These are phyloP conservation scores for Drosophila oshimai DNA, from an alignment of 1,140 invertebrate genomes.

Conservation along the genomic window DNA sequence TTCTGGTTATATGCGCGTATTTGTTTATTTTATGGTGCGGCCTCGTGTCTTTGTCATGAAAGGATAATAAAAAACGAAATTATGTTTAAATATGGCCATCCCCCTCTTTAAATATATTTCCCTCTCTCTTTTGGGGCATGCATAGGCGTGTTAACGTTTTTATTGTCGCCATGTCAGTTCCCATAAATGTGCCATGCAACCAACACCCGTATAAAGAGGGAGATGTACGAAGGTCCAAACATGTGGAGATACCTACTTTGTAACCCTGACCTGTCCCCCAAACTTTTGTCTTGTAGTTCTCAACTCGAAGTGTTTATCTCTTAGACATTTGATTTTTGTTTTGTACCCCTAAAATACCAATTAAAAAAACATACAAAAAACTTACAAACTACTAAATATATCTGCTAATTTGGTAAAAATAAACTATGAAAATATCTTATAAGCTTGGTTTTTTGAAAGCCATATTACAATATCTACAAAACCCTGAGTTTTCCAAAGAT, in stretches of 20 bases:
- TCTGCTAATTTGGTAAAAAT: too few species aligned
- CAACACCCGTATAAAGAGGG: slow-evolving; percentile 15
- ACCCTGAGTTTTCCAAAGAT: too few species aligned
- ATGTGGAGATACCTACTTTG: too few species aligned
- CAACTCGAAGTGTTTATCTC: too few species aligned
- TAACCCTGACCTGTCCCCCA: neutral
- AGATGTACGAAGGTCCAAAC: slow-evolving; percentile 1
- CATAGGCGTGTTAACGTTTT: slow-evolving; percentile 67
- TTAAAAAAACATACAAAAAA: too few species aligned
- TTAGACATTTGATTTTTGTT: too few species aligned
- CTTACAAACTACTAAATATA: too few species aligned
- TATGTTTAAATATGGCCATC: slow-evolving; percentile 71
- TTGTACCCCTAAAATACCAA: too few species aligned
- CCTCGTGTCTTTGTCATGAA: slow-evolving; percentile 49
- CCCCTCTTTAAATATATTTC: neutral
- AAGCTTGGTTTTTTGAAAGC: too few species aligned
- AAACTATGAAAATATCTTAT: too few species aligned
- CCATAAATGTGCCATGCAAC: slow-evolving; percentile 42
- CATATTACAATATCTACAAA: too few species aligned
- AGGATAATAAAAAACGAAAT: slow-evolving; percentile 77
- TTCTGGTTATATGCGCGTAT: slow-evolving; percentile 5
- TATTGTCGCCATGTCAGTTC: slow-evolving; percentile 62
- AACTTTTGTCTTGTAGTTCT: neutral
- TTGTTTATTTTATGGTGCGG: slow-evolving; percentile 41
- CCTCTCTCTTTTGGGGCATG: slow-evolving; percentile 1